Evolutionary conservation across 2,113 vertebrate species (phyloP), one percentile per base, ranked within the genome.

Genomic region (Poicephalus meyeri): DNA sequence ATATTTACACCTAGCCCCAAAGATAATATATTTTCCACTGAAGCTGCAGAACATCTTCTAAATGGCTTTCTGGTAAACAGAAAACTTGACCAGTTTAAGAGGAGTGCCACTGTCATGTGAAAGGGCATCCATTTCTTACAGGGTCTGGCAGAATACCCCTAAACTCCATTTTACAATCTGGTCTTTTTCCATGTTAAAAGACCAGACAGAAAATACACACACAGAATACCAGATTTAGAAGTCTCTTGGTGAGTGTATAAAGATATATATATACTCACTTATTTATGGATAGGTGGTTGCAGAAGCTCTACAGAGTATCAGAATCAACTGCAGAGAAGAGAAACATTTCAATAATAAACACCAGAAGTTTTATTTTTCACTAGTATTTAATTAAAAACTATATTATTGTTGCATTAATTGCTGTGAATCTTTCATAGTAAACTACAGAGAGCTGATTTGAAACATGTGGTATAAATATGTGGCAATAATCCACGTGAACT

Each of bases 311-410:
- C 11, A 72, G 76, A 72, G 16, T 37, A 76, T n/a, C 52, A 60
- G 63, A 89, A 90, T 66, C 26, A 58, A 60, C 56, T 86, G 21
- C 44, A 93, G 52, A 72, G 56, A 80, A 18, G 39, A 91, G 49
- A 82, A 95, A 95, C 5, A 68, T 78, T 93, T 90, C 69, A 70
- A 93, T 60, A 91, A 83, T 79, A 91, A 90, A n/a, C 64, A 94
- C 8, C 28, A 89, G 46, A 89, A 71, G 42, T 86, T 72, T 53
- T 80, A 77, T 82, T 90, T 5, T 56, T 88, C 29, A 46, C 13
- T 37, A 65, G 37, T 82, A 88, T 64, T 93, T 84, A 95, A 85
- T 86, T 92, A 28, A 91, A 95, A 95, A 41, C 20, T 46, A 4
- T 31, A 60, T 29, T 74, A 53, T 26, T 86, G 47, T 80, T 91